Evolutionary conservation across 1,140 invertebrate species (phyloP).

Genomic region (Homalodisca vitripennis): DNA sequence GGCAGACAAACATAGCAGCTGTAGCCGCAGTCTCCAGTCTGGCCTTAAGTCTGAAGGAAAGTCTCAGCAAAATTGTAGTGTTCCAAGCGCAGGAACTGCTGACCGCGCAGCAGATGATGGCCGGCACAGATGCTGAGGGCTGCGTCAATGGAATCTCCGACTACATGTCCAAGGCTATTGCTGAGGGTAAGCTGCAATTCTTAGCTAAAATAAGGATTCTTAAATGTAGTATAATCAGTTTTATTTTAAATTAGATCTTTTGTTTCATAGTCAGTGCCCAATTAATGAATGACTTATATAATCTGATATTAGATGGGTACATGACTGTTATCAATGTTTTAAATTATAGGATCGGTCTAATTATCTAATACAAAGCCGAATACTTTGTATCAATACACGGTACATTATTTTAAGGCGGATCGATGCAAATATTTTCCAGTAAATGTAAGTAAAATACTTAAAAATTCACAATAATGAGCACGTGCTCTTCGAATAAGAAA

Average conservation of each 20-base stretch:
- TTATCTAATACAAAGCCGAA: background rate
- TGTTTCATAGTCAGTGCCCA: background rate
- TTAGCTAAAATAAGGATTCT: background rate
- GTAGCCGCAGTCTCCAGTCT: background rate
- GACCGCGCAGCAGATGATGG: background rate
- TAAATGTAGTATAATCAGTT: background rate
- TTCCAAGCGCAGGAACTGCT: slow-evolving; percentile 3
- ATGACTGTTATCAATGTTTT: background rate
- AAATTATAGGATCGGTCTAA: background rate
- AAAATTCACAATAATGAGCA: too few relatives aligned
- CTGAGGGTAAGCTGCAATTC: background rate
- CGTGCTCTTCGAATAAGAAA: too few relatives aligned
- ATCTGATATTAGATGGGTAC: background rate
- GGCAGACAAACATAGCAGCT: background rate
- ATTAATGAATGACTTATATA: background rate
- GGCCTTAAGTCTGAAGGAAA: background rate
- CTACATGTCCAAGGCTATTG: background rate
- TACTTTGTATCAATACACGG: too few relatives aligned
- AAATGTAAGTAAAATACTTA: too few relatives aligned
- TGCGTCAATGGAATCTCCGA: background rate
- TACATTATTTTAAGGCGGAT: too few relatives aligned
- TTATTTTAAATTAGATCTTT: background rate
- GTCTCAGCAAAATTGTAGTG: background rate
- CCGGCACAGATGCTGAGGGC: background rate
- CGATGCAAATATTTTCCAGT: too few relatives aligned